These are phyloP conservation scores for Cherax quadricarinatus DNA, from an alignment of 1,140 invertebrate genomes.

Conservation along the genomic window DNA sequence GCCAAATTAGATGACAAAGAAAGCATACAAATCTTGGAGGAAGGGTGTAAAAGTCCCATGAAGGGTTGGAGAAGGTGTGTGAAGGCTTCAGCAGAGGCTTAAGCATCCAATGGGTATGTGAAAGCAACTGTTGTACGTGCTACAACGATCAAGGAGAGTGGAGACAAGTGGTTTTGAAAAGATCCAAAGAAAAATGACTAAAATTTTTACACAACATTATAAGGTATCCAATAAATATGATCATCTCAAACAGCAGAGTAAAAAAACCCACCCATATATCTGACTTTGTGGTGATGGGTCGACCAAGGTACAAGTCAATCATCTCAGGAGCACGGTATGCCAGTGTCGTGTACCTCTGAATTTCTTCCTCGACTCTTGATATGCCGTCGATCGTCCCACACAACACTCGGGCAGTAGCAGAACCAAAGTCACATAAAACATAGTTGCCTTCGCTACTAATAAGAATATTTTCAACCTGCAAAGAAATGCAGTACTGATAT, in stretches of 20 bases:
- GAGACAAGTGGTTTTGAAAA: too few relatives aligned
- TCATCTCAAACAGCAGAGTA: not conserved
- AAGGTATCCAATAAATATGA: too few relatives aligned
- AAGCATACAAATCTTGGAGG: too few relatives aligned
- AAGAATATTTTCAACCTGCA: constrained; percentile 92
- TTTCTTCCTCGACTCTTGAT: constrained; percentile 90
- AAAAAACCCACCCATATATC: constrained; percentile 90
- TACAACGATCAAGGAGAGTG: too few relatives aligned
- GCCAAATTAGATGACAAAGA: too few relatives aligned
- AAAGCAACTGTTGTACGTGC: too few relatives aligned
- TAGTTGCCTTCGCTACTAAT: constrained; percentile 86
- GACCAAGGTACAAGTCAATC: constrained; percentile 94
- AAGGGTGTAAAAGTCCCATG: too few relatives aligned
- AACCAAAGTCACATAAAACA: constrained; percentile 93
- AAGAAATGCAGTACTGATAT: constrained; percentile 31
- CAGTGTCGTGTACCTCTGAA: constrained; percentile 95
- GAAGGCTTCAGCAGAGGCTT: too few relatives aligned
- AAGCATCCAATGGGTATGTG: too few relatives aligned
- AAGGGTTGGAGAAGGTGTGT: too few relatives aligned
- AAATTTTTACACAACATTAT: too few relatives aligned
- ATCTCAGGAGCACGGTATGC: constrained; percentile 96
- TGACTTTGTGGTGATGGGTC: constrained; percentile 92
- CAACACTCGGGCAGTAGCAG: constrained; percentile 86
- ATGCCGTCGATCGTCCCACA: constrained; percentile 86
- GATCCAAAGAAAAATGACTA: too few relatives aligned